These are phyloP conservation scores for Stigmatopora argus DNA, from an alignment of 2,113 vertebrate species.

Conservation along the genomic window DNA sequence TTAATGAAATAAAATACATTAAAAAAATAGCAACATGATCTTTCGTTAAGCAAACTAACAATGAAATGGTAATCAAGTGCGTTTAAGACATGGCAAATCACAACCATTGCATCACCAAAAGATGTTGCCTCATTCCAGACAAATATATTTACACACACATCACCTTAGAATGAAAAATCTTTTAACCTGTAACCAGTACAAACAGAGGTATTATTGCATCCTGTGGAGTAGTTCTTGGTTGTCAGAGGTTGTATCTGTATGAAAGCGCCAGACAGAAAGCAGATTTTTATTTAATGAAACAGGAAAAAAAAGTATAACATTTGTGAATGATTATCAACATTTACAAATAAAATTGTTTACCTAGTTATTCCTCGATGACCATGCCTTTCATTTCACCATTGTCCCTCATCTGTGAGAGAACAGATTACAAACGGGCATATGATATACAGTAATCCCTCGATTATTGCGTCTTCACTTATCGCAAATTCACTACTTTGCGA, in stretches of 20 bases:
- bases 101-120: neutral
- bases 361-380: constrained; percentile 71
- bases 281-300: neutral
- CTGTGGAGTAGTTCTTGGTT: neutral
- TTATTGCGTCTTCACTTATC: too few relatives aligned
- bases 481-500: too few relatives aligned
- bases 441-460: neutral
- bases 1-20: neutral
- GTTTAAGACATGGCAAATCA: neutral
- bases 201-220: constrained; percentile 12
- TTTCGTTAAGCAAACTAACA: neutral
- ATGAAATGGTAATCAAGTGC: neutral
- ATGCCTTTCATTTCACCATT: constrained; percentile 86
- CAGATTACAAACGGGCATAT: neutral
- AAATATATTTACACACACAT: constrained; percentile 31
- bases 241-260: neutral
- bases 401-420: constrained; percentile 78
- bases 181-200: constrained; percentile 43
- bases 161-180: constrained; percentile 17
- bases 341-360: constrained; percentile 27
- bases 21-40: neutral
- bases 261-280: neutral
- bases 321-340: neutral
- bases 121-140: constrained; percentile 3
- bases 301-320: neutral